phyloP scores from a whole-genome alignment of 1,140 invertebrate species.

The Neotoxoptera formosana region DNA sequence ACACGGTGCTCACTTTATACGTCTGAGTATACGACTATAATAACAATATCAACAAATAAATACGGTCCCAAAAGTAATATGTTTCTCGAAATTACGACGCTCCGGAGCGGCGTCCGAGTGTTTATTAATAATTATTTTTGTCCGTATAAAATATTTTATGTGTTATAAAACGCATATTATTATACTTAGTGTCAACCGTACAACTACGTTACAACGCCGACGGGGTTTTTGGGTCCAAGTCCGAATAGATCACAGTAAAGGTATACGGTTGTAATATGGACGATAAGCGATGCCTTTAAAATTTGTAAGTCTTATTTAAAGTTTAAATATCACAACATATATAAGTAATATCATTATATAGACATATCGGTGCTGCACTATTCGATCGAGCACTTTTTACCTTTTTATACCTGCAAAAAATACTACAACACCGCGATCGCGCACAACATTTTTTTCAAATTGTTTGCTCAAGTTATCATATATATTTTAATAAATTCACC shows the following conservation, averaged over 20 bases:
- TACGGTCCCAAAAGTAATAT: not conserved
- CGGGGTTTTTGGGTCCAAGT: not conserved
- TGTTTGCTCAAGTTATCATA: no score
- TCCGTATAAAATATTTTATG: not conserved
- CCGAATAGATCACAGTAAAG: not conserved
- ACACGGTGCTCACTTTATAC: not conserved
- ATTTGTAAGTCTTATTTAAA: no score
- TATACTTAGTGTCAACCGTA: not conserved
- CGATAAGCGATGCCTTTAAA: not conserved
- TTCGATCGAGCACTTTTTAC: no score
- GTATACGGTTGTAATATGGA: not conserved
- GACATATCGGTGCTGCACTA: no score
- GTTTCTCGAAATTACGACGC: not conserved
- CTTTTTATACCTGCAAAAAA: no score
- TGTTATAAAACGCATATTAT: not conserved
- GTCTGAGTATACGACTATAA: not conserved
- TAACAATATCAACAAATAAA: not conserved
- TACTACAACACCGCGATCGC: no score
- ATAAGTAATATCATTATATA: not conserved
- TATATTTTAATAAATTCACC: no score
- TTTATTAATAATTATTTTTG: not conserved
- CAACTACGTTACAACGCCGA: not conserved
- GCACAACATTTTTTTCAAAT: no score
- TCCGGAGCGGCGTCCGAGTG: not conserved
- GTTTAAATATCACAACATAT: not conserved